Evolutionary conservation across 2,113 vertebrate species (phyloP), one percentile per base, ranked within the genome.

Genomic region (Mesitornis unicolor): DNA sequence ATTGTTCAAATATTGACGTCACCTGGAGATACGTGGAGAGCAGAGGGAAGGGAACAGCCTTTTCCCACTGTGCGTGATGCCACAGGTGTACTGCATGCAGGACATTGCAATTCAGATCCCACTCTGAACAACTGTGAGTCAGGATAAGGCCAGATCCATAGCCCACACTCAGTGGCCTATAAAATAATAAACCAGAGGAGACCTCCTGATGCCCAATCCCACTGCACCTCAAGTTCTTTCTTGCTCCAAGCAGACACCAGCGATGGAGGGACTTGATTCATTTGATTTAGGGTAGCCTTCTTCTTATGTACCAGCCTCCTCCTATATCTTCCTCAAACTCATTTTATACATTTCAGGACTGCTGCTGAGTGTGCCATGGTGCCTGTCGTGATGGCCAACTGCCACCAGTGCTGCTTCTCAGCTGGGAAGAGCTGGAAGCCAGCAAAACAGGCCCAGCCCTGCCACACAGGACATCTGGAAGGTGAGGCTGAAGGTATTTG

Each of bases 101-200:
- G 33, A 63, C 5, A 36, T 12, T 0, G 1, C 31, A n/a, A 9
- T 50, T 75, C 61, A 82, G 35, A 76, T 28, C 10, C 24, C 9
- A 2, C 7, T 6, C 20, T 2, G 5, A 63, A 42, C 40, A 22
- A 24, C 40, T 14, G 7, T 0, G 7, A 35, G 22, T 22, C 2
- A 3, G 14, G 43, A 14, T 63, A 15, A 82, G 61, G 10, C 6
- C 77, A 83, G 33, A 56, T 45, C 11, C 35, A 25, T 3, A 53
- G 25, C 13, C 45, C 7, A 3, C 17, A 36, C 11, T 24, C 2
- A 45, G 11, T 25, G 42, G n/a, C 2, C 51, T 53, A 51, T 36
- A n/a, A 76, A 90, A 73, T 13, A 79, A 29, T 40, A 33, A 59
- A 63, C 6, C 2, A 13, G 40, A 68, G 42, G 57, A 61, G 17